Conservation (phyloP, 2,797 vertebrate species). For the Decapterus maruadsi region DNA sequence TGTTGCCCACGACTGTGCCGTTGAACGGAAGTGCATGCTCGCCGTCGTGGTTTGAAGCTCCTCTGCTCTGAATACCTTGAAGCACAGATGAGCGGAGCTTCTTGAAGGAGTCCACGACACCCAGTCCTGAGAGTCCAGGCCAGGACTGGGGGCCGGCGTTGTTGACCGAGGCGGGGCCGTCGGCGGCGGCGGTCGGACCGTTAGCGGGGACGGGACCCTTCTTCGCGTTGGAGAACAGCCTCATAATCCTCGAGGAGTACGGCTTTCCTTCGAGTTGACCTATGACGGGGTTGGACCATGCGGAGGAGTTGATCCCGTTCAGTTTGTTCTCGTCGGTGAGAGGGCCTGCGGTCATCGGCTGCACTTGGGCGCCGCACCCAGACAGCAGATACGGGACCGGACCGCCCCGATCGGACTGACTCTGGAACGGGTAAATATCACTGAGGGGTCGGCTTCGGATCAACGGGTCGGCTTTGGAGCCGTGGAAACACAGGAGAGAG, state of each 20-base stretch:
- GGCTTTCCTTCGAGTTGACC: conserved; percentile 81
- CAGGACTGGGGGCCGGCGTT: conserved; percentile 81
- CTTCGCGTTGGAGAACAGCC: conserved; percentile 88
- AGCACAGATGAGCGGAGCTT: conserved; percentile 94
- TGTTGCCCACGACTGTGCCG: conserved; percentile 51
- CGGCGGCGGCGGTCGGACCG: conserved; percentile 48
- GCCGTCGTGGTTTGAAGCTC: conserved; percentile 66
- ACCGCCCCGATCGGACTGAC: conserved; percentile 43
- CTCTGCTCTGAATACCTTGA: conserved; percentile 92
- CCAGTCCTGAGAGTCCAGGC: conserved; percentile 90
- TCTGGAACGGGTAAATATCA: conserved; percentile 72
- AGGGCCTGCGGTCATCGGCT: conserved; percentile 60
- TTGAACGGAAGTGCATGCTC: conserved; percentile 54
- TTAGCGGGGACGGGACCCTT: conserved; percentile 74
- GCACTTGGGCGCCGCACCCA: conserved; percentile 64
- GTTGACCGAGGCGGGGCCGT: conserved; percentile 80
- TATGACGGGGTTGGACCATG: conserved; percentile 76
- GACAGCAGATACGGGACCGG: conserved; percentile 65
- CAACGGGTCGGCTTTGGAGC: conserved; percentile 61
- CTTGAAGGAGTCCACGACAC: conserved; percentile 96
- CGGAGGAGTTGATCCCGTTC: conserved; percentile 63
- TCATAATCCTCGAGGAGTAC: conserved; percentile 89
- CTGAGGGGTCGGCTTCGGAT: conserved; percentile 69
- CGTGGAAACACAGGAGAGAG: conserved; percentile 56
- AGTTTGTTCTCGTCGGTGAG: conserved; percentile 69